Evolutionary conservation across 2,888 invertebrate genomes (phyloP), one percentile per base, ranked within the genome.

Genomic region (Euzophera pinguis): DNA sequence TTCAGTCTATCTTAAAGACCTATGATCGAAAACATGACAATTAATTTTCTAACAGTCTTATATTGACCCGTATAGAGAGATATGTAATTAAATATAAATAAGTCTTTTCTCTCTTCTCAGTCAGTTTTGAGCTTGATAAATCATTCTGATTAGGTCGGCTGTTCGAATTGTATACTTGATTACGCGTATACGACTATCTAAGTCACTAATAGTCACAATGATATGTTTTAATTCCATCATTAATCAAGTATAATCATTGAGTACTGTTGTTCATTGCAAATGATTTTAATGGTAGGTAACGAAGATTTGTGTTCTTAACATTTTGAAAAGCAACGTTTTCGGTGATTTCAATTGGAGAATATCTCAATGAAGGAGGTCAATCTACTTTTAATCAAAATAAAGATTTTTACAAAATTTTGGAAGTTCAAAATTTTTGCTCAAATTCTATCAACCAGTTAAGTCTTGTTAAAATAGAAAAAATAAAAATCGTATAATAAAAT

Each of bases 61-160:
- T 48, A 14, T 27, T 32, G 45, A 45, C 45, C 45, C 45, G 45
- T 45, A 45, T 29, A n/a, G 45, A 32, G 32, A 45, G 45, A 2
- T 32, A 45, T 32, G 14, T 10, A 14, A 45, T 45, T 37, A 47
- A 50, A 48, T 45, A 38, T 39, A 53, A 13, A 56, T 32, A 45
- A 45, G 45, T 49, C 38, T 50, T 50, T 47, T 47, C 52, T 50
- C 47, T 45, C 35, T 3, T 52, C 16, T 22, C 41, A 50, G 52
- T 51, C 52, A 49, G 38, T 50, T 50, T 55, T 55, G 57, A 55
- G 55, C 54, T 51, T 53, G 51, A 54, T 58, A 39, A 45, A 34
- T 38, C 37, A 54, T 50, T 55, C 41, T 53, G 16, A 34, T 49
- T 50, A 45, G 49, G 50, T 56, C 47, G 45, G 9, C 37, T 39